phyloP scores from a whole-genome alignment of 2,797 vertebrate species.

The Scolopax rusticola region DNA sequence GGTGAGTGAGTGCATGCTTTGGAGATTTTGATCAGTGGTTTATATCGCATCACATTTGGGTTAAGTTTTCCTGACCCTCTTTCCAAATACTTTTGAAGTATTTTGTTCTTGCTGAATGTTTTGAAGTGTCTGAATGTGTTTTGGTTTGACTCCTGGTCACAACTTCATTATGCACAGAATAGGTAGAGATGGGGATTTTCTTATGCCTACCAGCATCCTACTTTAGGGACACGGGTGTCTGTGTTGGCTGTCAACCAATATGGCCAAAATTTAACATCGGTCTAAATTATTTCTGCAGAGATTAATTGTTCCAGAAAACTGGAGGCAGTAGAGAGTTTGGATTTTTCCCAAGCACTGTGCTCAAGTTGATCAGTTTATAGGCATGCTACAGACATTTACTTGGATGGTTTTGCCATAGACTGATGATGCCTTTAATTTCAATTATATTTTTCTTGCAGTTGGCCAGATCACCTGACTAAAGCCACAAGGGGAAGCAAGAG shows the following conservation, averaged over 20 bases:
- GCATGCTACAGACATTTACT: not conserved
- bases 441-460: conserved; percentile 1
- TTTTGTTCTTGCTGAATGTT: not conserved
- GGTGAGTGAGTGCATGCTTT: not conserved
- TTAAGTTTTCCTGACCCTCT: not conserved
- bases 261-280: not conserved
- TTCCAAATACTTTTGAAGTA: not conserved
- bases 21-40: not conserved
- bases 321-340: not conserved
- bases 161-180: not conserved
- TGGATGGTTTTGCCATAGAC: not conserved
- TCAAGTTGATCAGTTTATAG: not conserved
- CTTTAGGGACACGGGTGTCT: not conserved
- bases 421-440: not conserved
- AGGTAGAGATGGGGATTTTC: not conserved
- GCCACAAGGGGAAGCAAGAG: not conserved
- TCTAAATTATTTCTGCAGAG: not conserved
- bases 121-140: not conserved
- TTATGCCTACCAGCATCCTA: not conserved
- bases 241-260: not conserved
- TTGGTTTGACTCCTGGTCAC: not conserved
- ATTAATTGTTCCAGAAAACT: not conserved
- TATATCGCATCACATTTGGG: not conserved
- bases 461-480: not conserved
- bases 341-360: not conserved